Conservation (phyloP, 2,113 vertebrate species). For the Aramus guarauna region DNA sequence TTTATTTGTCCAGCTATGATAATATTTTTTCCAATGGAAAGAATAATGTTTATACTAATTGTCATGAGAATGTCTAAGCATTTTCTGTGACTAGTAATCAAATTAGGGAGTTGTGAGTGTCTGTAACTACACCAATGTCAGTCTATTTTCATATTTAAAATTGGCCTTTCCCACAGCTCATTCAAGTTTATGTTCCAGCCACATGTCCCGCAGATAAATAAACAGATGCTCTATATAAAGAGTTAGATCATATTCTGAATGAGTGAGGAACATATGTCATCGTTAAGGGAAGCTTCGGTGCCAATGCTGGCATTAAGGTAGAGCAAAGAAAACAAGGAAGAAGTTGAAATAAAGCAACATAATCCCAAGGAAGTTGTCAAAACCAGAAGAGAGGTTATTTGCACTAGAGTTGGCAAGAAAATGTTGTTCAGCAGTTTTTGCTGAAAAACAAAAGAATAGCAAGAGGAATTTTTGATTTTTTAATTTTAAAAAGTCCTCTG, state of each 20-base stretch:
- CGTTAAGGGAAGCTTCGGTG: conserved; percentile 52
- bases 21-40: conserved; percentile 35
- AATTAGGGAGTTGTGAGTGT: conserved; percentile 9
- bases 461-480: conserved; percentile 8
- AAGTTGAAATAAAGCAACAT: conserved; percentile 50
- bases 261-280: conserved; percentile 68
- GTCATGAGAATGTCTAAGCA: background rate
- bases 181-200: conserved; percentile 68
- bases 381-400: conserved; percentile 52
- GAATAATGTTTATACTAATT: conserved; percentile 37
- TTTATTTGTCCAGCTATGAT: conserved; percentile 43
- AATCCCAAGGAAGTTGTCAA: conserved; percentile 63
- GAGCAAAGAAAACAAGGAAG: conserved; percentile 59
- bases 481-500: conserved; percentile 1
- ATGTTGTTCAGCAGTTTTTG: background rate
- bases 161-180: conserved; percentile 66
- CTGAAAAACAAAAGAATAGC: conserved; percentile 21
- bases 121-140: conserved; percentile 29
- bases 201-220: conserved; percentile 70
- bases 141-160: conserved; percentile 63
- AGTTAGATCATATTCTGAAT: conserved; percentile 66
- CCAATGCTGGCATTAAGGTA: conserved; percentile 53
- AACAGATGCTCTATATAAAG: conserved; percentile 69
- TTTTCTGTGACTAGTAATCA: conserved; percentile 44
- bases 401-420: conserved; percentile 47